Evolutionary conservation across 1,140 invertebrate species (phyloP).

Genomic region (Camponotus pennsylvanicus): DNA sequence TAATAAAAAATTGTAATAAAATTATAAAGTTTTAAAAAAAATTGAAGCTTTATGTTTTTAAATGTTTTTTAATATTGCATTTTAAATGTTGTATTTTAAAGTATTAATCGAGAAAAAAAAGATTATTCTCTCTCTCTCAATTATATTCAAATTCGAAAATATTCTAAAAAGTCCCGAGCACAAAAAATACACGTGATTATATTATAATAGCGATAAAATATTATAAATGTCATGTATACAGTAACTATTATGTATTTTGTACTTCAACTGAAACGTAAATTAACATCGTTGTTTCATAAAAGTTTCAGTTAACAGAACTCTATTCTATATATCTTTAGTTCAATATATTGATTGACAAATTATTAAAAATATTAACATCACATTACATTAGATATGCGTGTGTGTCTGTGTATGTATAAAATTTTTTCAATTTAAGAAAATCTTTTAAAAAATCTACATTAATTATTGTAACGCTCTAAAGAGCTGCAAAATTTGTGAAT

Average conservation of each 20-base stretch:
- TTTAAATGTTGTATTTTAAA: constrained; percentile 1
- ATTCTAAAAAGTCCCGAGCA: neutral
- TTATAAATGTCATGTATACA: neutral
- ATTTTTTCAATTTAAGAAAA: neutral
- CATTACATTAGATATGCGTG: too few species aligned
- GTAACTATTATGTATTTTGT: too few species aligned
- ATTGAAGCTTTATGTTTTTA: constrained; percentile 40
- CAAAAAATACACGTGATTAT: neutral
- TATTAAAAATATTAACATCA: too few species aligned
- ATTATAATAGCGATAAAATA: neutral
- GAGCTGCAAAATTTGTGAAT: neutral
- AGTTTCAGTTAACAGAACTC: too few species aligned
- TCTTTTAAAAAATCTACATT: neutral
- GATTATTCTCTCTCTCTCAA: too few species aligned
- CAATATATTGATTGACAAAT: too few species aligned
- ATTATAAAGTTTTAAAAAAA: constrained; percentile 10
- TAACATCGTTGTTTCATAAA: too few species aligned
- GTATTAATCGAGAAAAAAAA: neutral
- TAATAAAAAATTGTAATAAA: constrained; percentile 15
- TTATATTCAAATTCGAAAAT: neutral
- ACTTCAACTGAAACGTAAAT: neutral
- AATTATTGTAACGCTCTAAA: neutral
- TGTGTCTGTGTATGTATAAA: neutral
- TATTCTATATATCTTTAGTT: too few species aligned
- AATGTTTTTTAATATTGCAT: constrained; percentile 23